Evolutionary conservation across 2,888 invertebrate genomes (phyloP), one percentile per base, ranked within the genome.

Genomic region (Luffia ferchaultella): DNA sequence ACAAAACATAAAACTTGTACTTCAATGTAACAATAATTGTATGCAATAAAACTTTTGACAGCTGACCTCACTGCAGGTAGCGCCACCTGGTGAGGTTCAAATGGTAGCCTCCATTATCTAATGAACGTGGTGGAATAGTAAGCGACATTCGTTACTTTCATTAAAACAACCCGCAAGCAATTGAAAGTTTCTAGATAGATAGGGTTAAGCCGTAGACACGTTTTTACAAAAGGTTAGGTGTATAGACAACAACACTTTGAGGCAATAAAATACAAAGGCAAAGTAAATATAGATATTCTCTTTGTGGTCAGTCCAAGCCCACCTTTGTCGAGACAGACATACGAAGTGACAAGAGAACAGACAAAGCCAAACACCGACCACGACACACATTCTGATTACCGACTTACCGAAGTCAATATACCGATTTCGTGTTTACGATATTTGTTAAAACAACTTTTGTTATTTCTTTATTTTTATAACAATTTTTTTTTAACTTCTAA

Each of bases 291-390:
- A n/a, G n/a, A 30, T 3, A 7, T 30, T 30, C 30, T 30, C 30
- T 7, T 30, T 12, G 30, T 12, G 30, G 30, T 3, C 30, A 30
- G 30, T 12, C 30, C 30, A 30, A 12, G 30, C 30, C 30, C 30
- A 30, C 30, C n/a, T 30, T 30, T 30, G 30, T 3, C 30, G 58
- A 64, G 64, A 72, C 62, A 73, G 59, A 64, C 56, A 68, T 63
- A 70, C 66, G 64, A 63, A 71, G 66, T 67, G 64, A 71, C 63
- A 69, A 70, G 65, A 66, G 30, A 7, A 78, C 76, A 76, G 65
- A 73, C 57, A 79, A 80, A 80, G 80, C 82, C 66, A 71, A 76
- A 30, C 30, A 30, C 30, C 30, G 30, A 30, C 30, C 30, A 30
- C 30, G 30, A 30, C 30, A 30, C 3, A 30, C 30, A 30, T 30